Evolutionary conservation across 2,797 vertebrate genomes (phyloP), one percentile per base, ranked within the genome.

Genomic region (Lutjanus argentimaculatus): DNA sequence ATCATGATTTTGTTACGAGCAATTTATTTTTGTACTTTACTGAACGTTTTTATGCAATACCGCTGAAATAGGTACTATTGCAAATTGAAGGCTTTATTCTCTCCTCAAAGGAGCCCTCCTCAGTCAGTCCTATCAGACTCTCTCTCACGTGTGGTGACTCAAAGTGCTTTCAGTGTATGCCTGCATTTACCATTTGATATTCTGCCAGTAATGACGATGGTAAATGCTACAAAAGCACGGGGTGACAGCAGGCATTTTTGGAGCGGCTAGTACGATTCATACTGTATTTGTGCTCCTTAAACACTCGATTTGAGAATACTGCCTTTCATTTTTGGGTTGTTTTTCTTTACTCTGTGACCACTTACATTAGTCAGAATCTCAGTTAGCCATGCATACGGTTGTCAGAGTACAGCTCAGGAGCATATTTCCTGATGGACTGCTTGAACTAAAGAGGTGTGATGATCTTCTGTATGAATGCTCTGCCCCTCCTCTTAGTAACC

Each of bases 21-120:
- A 75, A 89, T 93, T 95, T 95, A 95, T 95, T 95, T 95, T 95
- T 95, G 76, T 95, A 95, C 91, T 89, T 92, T 57, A 72, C 77
- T 72, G 66, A 93, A 88, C 36, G 49, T 91, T 94, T 93, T 93
- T 94, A 94, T 92, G 92, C 93, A 93, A 92, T 92, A 90, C 75
- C 75, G 77, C 86, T 83, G 73, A 88, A 88, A 85, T 58, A 89
- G 71, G 89, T 84, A 89, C 79, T 83, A 89, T 83, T 91, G 85
- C 90, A 91, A 92, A 90, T 89, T 68, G 75, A 85, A 92, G 88
- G 88, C 81, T 93, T 93, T 93, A 82, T 93, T 89, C 86, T 90
- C 82, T 89, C 83, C 89, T 84, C 52, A 79, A 77, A 88, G 85
- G 87, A 92, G 83, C 84, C 83, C 72, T 92, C 76, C 87, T 90